Percentiles rank a stretch among this genome's conserved stretches.
Conservation (phyloP, 2,797 vertebrate genomes). For the Sebastolobus alascanus region DNA sequence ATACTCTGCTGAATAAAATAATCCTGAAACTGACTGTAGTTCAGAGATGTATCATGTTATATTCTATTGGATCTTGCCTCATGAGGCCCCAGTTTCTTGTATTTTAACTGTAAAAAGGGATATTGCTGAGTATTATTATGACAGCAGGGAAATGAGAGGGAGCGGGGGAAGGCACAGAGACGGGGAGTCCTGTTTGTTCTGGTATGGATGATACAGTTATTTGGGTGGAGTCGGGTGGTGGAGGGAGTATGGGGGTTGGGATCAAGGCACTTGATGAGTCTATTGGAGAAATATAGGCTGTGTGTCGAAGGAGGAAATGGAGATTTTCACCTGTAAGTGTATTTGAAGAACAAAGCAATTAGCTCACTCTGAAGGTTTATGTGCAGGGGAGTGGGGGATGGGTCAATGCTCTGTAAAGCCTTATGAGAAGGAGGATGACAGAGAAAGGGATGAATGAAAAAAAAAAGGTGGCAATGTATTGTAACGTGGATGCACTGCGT, state of each 20-base stretch:
- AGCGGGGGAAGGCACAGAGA: neutral
- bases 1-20: neutral
- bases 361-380: neutral
- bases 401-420: neutral
- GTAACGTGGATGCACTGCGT: slow-evolving; percentile 26
- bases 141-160: neutral
- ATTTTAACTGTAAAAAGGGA: slow-evolving; percentile 4
- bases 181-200: slow-evolving; percentile 16
- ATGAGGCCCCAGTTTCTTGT: neutral
- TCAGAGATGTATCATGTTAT: neutral
- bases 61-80: neutral
- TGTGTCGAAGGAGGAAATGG: neutral
- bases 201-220: neutral
- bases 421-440: slow-evolving; percentile 10
- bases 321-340: neutral
- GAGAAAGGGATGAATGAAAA: slow-evolving; percentile 21
- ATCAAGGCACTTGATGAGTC: slow-evolving; percentile 19
- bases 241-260: neutral
- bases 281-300: neutral
- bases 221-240: slow-evolving; percentile 34
- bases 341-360: slow-evolving; percentile 19
- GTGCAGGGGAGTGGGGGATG: slow-evolving; percentile 6
- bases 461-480: slow-evolving; percentile 7
- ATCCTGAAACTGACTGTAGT: neutral
- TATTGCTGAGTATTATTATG: slow-evolving; percentile 1